phyloP scores from a whole-genome alignment of 2,888 invertebrate genomes.

The Atherix ibis region DNA sequence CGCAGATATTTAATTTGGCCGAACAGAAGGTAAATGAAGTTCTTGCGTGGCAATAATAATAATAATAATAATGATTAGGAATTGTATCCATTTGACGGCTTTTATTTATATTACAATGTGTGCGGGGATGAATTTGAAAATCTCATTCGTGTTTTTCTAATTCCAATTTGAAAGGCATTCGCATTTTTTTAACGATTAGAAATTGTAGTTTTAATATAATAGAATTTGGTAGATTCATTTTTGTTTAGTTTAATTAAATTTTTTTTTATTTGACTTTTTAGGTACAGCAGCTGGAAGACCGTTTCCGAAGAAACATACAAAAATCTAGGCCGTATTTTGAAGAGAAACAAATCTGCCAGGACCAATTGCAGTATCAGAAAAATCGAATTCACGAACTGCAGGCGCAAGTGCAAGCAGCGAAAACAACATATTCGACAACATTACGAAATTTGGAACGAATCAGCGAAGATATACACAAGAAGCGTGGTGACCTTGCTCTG shows the following conservation, averaged over 20 bases:
- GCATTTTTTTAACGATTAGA: no score
- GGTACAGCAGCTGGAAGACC: slow-evolving; percentile 67
- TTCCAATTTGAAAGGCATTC: no score
- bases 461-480: slow-evolving; percentile 73
- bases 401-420: slow-evolving; percentile 52
- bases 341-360: slow-evolving; percentile 71
- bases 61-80: no score
- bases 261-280: no score
- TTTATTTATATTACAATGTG: no score
- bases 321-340: slow-evolving; percentile 87
- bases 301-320: slow-evolving; percentile 61
- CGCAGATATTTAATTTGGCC: slow-evolving; percentile 63
- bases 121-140: no score
- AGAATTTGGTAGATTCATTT: no score
- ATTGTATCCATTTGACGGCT: neutral
- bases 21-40: slow-evolving; percentile 51
- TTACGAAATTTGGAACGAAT: slow-evolving; percentile 75
- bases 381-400: slow-evolving; percentile 68
- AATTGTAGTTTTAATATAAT: no score
- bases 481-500: slow-evolving; percentile 25
- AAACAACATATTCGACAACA: slow-evolving; percentile 65
- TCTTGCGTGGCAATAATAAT: neutral
- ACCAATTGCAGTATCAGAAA: slow-evolving; percentile 72
- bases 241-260: no score
- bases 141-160: no score